Conservation (phyloP, 2,888 invertebrate species). For the Blomia tropicalis region DNA sequence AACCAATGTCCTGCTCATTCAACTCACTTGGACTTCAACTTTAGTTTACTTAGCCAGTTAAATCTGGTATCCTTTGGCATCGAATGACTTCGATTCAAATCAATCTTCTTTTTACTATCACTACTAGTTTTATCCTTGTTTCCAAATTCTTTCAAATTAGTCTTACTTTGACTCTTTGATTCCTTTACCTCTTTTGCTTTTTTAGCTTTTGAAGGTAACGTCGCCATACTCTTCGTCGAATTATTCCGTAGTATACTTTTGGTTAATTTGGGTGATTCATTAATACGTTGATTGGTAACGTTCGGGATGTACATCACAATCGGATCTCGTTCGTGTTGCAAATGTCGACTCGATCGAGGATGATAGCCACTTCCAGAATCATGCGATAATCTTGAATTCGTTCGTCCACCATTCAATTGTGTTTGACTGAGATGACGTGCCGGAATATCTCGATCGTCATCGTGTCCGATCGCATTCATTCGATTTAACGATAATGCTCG, state of each 20-base stretch:
- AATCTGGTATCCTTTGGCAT: slow-evolving; percentile 32
- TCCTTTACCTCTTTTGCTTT: slow-evolving; percentile 6
- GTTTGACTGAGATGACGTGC: slow-evolving; percentile 19
- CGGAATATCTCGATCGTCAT: slow-evolving; percentile 12
- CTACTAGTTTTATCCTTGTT: slow-evolving; percentile 23
- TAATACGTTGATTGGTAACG: slow-evolving; percentile 24
- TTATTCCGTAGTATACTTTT: slow-evolving; percentile 21
- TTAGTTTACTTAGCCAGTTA: slow-evolving; percentile 28
- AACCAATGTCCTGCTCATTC: too few relatives aligned
- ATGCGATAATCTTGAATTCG: slow-evolving; percentile 28
- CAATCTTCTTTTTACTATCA: slow-evolving; percentile 24
- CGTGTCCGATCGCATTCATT: slow-evolving; percentile 20
- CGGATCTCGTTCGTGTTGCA: slow-evolving; percentile 26
- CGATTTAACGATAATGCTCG: slow-evolving; percentile 24
- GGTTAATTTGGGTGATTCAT: slow-evolving; percentile 27
- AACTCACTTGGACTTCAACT: slow-evolving; percentile 17
- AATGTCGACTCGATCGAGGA: slow-evolving; percentile 13
- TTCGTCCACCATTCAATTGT: slow-evolving; percentile 24
- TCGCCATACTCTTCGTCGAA: slow-evolving; percentile 13
- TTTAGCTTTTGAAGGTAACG: slow-evolving; percentile 11
- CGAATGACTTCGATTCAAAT: slow-evolving; percentile 30
- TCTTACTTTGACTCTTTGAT: slow-evolving; percentile 11
- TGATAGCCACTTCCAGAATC: slow-evolving; percentile 26
- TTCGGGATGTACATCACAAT: slow-evolving; percentile 31
- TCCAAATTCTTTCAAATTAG: slow-evolving; percentile 18